These are phyloP conservation scores for Mya arenaria DNA, from an alignment of 1,140 invertebrate genomes.

Conservation along the genomic window DNA sequence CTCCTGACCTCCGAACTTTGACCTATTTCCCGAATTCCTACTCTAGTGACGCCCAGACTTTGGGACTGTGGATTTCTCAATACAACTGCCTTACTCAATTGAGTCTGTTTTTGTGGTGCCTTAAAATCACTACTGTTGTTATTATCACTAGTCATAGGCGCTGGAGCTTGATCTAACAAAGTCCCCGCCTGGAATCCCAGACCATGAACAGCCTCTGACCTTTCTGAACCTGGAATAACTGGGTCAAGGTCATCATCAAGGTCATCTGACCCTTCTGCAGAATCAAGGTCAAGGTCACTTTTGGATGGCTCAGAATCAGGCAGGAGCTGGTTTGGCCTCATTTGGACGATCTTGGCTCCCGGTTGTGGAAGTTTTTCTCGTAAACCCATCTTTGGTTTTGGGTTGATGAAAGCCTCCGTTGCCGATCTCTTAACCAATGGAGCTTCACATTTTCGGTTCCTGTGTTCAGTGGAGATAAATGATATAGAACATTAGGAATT, in stretches of 20 bases:
- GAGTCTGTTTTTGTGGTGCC: too few relatives aligned
- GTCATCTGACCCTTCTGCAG: not conserved
- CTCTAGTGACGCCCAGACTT: too few relatives aligned
- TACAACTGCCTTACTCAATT: too few relatives aligned
- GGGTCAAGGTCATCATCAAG: slow-evolving; percentile 1
- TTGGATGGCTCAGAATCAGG: slow-evolving; percentile 56
- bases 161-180: slow-evolving; percentile 1
- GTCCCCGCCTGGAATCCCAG: slow-evolving; percentile 32
- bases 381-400: too few relatives aligned
- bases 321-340: not conserved
- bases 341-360: too few relatives aligned
- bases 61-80: too few relatives aligned
- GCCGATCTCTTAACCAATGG: slow-evolving; percentile 60
- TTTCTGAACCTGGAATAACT: slow-evolving; percentile 34
- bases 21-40: not conserved
- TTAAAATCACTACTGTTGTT: not conserved
- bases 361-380: too few relatives aligned
- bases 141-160: not conserved
- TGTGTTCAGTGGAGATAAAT: too few relatives aligned
- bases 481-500: too few relatives aligned
- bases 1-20: slow-evolving; percentile 10
- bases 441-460: slow-evolving; percentile 61
- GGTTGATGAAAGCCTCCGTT: slow-evolving; percentile 61
- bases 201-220: not conserved
- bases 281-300: not conserved